phyloP scores from a whole-genome alignment of 1,140 invertebrate genomes.

The Anastrepha ludens region DNA sequence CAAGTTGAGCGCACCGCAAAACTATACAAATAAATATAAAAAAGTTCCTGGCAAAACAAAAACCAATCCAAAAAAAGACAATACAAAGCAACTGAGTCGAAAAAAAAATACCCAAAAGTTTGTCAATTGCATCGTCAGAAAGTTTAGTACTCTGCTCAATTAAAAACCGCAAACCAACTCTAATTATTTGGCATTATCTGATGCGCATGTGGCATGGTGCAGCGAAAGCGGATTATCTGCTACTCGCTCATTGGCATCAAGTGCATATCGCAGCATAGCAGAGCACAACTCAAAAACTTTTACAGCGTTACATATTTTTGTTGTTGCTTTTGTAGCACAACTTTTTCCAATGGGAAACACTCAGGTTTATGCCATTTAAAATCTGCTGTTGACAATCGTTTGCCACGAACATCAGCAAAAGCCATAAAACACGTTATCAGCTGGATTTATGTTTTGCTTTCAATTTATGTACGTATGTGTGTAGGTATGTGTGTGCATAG shows the following conservation, averaged over 20 bases:
- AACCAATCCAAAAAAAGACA: background rate
- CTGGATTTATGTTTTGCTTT: too few species aligned
- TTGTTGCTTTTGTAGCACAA: background rate
- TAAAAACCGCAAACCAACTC: conserved; percentile 52
- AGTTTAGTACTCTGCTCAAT: conserved; percentile 41
- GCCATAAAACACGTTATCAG: background rate
- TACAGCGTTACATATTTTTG: background rate
- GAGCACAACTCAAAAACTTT: conserved; percentile 1
- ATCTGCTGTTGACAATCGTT: conserved; percentile 32
- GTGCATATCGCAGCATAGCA: background rate
- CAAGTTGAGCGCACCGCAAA: background rate
- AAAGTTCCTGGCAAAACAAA: background rate
- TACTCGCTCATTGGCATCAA: background rate
- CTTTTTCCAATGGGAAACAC: conserved; percentile 5
- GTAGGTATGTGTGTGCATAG: too few species aligned
- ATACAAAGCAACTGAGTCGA: background rate
- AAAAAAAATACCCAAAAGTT: conserved; percentile 6
- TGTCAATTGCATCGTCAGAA: conserved; percentile 11
- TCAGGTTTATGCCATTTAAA: background rate
- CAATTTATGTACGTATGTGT: too few species aligned
- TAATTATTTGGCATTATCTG: conserved; percentile 53
- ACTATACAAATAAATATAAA: background rate
- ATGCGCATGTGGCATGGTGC: conserved; percentile 10
- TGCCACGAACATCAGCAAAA: background rate
- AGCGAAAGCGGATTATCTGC: conserved; percentile 22